A percentile compares a stretch with the other conserved stretches of the same genome.
Evolutionary conservation across 2,797 vertebrate genomes (phyloP).

Genomic region (Pelobates cultripes): DNA sequence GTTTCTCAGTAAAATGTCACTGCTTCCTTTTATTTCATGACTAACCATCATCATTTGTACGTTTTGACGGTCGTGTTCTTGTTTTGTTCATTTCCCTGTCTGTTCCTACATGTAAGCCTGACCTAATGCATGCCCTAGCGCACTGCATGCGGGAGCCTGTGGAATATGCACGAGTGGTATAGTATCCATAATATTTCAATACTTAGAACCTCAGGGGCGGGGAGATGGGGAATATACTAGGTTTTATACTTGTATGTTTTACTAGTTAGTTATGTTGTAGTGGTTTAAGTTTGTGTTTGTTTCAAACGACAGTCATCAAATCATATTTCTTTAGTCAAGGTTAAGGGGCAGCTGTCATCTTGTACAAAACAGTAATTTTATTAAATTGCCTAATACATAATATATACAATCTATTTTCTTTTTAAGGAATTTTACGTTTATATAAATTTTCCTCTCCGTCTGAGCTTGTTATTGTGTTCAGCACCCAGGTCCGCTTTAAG

Average conservation of each 20-base stretch:
- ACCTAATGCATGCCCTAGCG: conserved; percentile 83
- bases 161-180: conserved; percentile 82
- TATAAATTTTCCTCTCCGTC: no score
- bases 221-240: not conserved
- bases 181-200: conserved; percentile 69
- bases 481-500: no score
- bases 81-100: conserved; percentile 61
- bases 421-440: no score
- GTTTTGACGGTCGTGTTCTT: conserved; percentile 52
- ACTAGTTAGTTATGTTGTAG: not conserved
- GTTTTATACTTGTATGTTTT: not conserved
- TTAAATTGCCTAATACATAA: no score
- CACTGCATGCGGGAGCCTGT: conserved; percentile 82
- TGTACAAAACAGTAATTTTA: no score
- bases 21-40: conserved; percentile 60
- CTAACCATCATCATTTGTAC: conserved; percentile 52
- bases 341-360: no score
- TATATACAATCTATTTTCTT: no score
- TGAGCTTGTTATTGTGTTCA: no score
- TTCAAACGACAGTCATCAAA: not conserved
- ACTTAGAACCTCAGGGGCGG: conserved; percentile 55
- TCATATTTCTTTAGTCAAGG: not conserved
- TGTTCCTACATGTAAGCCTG: conserved; percentile 74
- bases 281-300: conserved; percentile 2
- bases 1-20: conserved; percentile 43